phyloP scores from a whole-genome alignment of 1,140 invertebrate species.

The Drosophila triauraria region DNA sequence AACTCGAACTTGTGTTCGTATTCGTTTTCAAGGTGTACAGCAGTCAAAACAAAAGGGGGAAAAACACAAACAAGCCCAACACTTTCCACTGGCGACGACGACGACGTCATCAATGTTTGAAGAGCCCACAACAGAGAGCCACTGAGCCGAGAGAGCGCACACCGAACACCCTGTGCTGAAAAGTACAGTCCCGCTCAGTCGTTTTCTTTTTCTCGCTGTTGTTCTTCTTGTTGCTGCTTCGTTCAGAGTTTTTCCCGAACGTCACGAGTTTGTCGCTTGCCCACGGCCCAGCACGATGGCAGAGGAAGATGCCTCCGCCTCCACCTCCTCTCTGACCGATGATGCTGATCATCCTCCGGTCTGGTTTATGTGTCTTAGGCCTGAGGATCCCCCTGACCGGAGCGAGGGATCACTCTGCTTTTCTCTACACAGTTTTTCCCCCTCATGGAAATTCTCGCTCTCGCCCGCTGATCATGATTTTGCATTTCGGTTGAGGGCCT shows the following conservation, averaged over 20 bases:
- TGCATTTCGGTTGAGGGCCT: not conserved
- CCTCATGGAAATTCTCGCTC: constrained; percentile 12
- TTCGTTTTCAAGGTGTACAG: constrained; percentile 16
- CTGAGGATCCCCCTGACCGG: not conserved
- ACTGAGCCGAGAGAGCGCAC: not conserved
- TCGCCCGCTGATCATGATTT: not conserved
- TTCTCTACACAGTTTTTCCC: constrained; percentile 29
- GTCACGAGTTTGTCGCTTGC: constrained; percentile 55
- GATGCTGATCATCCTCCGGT: constrained; percentile 21
- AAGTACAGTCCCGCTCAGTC: constrained; percentile 44
- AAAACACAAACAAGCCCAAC: constrained; percentile 57
- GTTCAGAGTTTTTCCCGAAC: constrained; percentile 45
- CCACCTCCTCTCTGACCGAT: constrained; percentile 13
- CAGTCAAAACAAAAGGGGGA: constrained; percentile 68
- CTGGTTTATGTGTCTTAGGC: constrained; percentile 16
- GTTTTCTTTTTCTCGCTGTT: constrained; percentile 7
- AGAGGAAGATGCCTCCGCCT: constrained; percentile 5
- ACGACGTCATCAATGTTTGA: constrained; percentile 46
- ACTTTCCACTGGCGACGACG: constrained; percentile 51
- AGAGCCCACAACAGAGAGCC: constrained; percentile 10
- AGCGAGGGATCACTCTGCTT: constrained; percentile 13
- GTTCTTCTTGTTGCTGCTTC: not conserved
- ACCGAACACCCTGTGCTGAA: constrained; percentile 36
- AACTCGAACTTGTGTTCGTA: not conserved
- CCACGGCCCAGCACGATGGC: constrained; percentile 43